These are phyloP conservation scores for Tethea ocularis DNA, from an alignment of 2,888 invertebrate genomes.

Conservation along the genomic window DNA sequence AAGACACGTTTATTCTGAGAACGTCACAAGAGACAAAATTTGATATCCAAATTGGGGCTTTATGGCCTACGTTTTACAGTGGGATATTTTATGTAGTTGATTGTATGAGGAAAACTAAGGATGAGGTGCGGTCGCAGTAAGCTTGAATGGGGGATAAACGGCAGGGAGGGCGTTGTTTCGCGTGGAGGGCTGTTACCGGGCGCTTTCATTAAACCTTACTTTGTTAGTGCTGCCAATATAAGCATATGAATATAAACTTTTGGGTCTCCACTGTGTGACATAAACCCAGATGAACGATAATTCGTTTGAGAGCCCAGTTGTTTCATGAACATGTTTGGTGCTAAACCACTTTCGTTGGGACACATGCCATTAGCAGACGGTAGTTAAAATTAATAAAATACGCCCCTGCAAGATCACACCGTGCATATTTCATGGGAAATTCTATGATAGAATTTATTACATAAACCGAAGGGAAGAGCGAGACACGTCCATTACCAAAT, in stretches of 20 bases:
- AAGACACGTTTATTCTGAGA: constrained; percentile 43
- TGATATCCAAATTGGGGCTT: constrained; percentile 34
- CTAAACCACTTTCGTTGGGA: background rate
- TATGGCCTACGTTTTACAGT: constrained; percentile 37
- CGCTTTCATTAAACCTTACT: constrained; percentile 64
- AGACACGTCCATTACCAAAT: too few species aligned
- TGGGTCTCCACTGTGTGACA: constrained; percentile 24
- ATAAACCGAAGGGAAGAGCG: too few species aligned
- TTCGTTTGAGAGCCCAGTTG: constrained; percentile 10
- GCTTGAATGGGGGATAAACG: constrained; percentile 61
- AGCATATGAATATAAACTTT: constrained; percentile 22
- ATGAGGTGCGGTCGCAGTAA: constrained; percentile 65
- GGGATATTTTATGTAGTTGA: constrained; percentile 33
- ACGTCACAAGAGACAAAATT: constrained; percentile 42
- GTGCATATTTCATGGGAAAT: background rate
- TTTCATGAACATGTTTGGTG: constrained; percentile 3
- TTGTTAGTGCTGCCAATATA: constrained; percentile 48
- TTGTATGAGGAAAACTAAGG: constrained; percentile 51
- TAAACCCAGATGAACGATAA: background rate
- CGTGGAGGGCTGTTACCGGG: constrained; percentile 60
- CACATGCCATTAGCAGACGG: background rate
- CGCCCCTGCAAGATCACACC: background rate
- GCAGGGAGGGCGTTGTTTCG: constrained; percentile 68
- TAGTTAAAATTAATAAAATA: background rate
- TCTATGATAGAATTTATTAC: too few species aligned